Evolutionary conservation across 2,888 invertebrate species (phyloP).

Genomic region (Steinernema carpocapsae): DNA sequence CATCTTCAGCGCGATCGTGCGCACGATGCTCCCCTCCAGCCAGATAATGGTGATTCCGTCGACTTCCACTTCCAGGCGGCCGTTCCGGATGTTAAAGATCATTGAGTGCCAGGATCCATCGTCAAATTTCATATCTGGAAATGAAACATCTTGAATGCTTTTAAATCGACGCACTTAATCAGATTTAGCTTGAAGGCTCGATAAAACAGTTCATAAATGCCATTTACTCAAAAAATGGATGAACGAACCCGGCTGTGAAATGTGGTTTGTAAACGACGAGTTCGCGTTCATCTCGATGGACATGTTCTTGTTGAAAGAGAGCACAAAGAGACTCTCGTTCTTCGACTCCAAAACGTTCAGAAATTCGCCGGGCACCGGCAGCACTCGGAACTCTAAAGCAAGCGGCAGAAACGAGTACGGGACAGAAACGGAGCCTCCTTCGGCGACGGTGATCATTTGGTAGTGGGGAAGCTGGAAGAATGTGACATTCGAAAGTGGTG

Average conservation of each 20-base stretch:
- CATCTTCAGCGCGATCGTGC: slow-evolving; percentile 51
- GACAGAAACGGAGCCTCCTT: slow-evolving; percentile 51
- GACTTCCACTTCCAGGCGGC: slow-evolving; percentile 64
- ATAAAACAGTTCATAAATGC: no score
- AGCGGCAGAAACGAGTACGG: slow-evolving; percentile 67
- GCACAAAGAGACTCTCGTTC: slow-evolving; percentile 58
- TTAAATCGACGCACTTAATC: no score
- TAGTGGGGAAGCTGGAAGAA: slow-evolving; percentile 43
- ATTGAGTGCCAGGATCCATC: slow-evolving; percentile 65
- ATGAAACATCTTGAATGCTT: no score
- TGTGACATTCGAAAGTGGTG: not conserved
- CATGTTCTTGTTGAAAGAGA: slow-evolving; percentile 49
- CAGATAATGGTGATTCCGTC: slow-evolving; percentile 63
- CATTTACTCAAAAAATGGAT: no score
- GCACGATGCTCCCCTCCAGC: slow-evolving; percentile 60
- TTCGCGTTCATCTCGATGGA: slow-evolving; percentile 54
- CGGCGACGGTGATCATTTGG: slow-evolving; percentile 55
- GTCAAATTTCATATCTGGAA: slow-evolving; percentile 29
- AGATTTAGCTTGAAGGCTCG: no score
- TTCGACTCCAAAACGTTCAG: slow-evolving; percentile 55
- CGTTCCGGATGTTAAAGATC: slow-evolving; percentile 60
- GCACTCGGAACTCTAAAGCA: slow-evolving; percentile 63
- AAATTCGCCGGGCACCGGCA: slow-evolving; percentile 47
- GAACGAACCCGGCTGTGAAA: slow-evolving; percentile 54
- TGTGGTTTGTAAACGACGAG: slow-evolving; percentile 57